Percentiles rank a stretch among this genome's conserved stretches.
Evolutionary conservation across 2,113 vertebrate species (phyloP).

Genomic region (Xiphophorus maculatus): DNA sequence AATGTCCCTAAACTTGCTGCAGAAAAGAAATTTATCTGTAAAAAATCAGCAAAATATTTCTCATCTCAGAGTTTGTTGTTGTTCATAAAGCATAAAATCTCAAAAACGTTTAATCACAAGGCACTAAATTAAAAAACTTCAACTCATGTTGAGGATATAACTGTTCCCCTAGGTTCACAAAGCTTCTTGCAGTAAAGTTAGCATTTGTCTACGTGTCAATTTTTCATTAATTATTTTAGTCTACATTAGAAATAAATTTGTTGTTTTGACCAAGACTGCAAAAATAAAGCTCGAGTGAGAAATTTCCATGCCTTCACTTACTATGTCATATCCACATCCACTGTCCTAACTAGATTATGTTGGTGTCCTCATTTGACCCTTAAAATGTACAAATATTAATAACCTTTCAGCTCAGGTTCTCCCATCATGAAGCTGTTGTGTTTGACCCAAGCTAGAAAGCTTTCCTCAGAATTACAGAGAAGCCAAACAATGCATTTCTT

Average conservation of each 20-base stretch:
- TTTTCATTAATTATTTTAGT: neutral
- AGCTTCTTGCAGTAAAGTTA: neutral
- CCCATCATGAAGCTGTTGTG: neutral
- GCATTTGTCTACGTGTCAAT: neutral
- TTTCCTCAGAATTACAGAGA: neutral
- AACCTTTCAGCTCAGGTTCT: too few species aligned
- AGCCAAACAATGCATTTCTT: neutral
- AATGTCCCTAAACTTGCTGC: too few species aligned
- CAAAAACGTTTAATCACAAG: too few species aligned
- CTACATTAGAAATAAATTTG: too few species aligned
- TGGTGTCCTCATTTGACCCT: neutral
- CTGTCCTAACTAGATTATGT: neutral
- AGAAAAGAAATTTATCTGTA: too few species aligned
- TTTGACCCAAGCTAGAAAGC: neutral
- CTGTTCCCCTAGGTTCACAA: neutral
- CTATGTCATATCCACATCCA: neutral
- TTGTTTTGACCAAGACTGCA: too few species aligned
- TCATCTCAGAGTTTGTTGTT: too few species aligned
- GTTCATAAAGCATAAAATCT: neutral
- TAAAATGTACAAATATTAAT: neutral
- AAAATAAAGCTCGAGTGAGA: too few species aligned
- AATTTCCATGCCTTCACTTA: neutral
- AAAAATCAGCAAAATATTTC: too few species aligned
- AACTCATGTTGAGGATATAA: neutral
- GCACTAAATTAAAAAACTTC: neutral